Conservation (phyloP, 2,113 vertebrate genomes). For the Cottus gobio region DNA sequence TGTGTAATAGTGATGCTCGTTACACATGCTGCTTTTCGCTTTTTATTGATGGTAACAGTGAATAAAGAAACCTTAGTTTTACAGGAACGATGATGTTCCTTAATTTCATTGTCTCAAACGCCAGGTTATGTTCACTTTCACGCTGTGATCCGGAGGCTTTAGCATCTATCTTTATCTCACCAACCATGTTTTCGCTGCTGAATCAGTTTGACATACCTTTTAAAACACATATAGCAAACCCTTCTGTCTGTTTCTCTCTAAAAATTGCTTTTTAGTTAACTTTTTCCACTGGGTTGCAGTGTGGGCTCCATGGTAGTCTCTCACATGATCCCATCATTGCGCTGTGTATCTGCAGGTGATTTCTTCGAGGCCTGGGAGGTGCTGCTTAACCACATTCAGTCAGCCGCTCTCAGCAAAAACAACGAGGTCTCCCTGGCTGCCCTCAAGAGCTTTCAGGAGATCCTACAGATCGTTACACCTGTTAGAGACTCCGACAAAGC, state of each 20-base stretch:
- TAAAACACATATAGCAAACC: no score
- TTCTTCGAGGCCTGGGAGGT: slow-evolving; percentile 98
- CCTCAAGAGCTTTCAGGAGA: slow-evolving; percentile 99
- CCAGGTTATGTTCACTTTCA: no score
- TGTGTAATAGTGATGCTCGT: neutral
- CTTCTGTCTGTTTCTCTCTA: neutral
- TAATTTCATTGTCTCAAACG: no score
- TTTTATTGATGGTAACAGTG: no score
- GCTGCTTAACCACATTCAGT: slow-evolving; percentile 97
- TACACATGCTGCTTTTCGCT: no score
- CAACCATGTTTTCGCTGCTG: neutral
- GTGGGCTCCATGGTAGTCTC: no score
- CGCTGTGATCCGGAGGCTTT: no score
- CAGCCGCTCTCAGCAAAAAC: slow-evolving; percentile 98
- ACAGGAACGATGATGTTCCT: no score
- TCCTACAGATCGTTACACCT: slow-evolving; percentile 96
- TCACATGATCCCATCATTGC: neutral
- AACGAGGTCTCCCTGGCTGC: slow-evolving; percentile 98
- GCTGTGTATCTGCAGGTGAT: slow-evolving; percentile 84
- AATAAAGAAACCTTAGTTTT: no score
- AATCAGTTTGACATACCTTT: neutral
- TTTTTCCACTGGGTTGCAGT: no score
- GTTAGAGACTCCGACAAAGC: slow-evolving; percentile 90
- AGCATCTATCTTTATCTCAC: no score
- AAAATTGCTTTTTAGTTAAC: no score